These are phyloP conservation scores for Siphonodentalium dalli DNA, from an alignment of 2,888 invertebrate genomes.

Conservation along the genomic window DNA sequence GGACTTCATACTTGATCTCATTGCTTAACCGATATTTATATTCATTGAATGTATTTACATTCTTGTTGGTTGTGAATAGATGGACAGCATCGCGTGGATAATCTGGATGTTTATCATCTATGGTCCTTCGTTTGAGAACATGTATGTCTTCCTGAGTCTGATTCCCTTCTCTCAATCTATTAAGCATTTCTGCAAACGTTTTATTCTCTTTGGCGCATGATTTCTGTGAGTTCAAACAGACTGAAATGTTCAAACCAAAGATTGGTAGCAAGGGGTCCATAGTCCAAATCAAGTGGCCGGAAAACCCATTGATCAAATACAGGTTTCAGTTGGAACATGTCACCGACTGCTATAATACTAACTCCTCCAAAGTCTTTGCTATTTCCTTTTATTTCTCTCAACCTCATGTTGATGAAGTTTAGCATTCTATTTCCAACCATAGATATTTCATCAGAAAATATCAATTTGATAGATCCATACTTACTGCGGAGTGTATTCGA, in stretches of 20 bases:
- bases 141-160: not conserved
- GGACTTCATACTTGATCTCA: not conserved
- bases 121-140: not conserved
- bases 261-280: constrained; percentile 8
- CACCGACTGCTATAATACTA: constrained; percentile 14
- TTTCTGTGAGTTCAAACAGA: constrained; percentile 14
- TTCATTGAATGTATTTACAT: not conserved
- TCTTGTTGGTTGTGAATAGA: not conserved
- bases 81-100: not conserved
- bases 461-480: constrained; percentile 7
- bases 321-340: constrained; percentile 19
- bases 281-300: not conserved
- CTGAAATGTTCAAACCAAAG: constrained; percentile 9
- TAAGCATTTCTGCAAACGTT: not conserved
- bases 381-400: constrained; percentile 6
- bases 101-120: not conserved
- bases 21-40: not conserved
- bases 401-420: constrained; percentile 7
- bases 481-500: constrained; percentile 13
- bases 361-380: constrained; percentile 12
- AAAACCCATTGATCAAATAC: constrained; percentile 17
- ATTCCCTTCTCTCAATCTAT: not conserved
- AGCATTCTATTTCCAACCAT: constrained; percentile 19
- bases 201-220: constrained; percentile 18
- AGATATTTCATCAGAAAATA: constrained; percentile 22